A percentile compares a stretch with the other conserved stretches of the same genome.
Evolutionary conservation across 2,113 vertebrate genomes (phyloP).

Genomic region (Pitta sordida): DNA sequence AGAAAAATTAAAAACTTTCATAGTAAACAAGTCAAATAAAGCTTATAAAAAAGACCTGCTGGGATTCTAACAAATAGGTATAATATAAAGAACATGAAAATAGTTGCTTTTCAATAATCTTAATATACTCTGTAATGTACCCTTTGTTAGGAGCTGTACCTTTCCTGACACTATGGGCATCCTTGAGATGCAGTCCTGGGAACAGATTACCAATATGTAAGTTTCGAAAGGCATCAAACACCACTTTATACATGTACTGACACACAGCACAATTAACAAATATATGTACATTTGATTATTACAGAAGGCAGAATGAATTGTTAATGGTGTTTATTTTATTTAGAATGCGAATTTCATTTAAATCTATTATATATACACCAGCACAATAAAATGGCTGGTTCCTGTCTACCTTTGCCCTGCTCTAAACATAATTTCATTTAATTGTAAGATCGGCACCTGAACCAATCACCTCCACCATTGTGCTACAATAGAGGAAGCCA

Average conservation of each 20-base stretch:
- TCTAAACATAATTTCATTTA: not conserved
- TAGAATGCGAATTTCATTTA: not conserved
- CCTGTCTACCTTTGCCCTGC: not conserved
- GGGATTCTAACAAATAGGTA: not conserved
- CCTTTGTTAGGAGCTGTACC: not conserved
- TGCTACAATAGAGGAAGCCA: not conserved
- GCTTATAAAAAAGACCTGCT: conserved; percentile 22
- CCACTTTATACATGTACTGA: not conserved
- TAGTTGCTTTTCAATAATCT: not conserved
- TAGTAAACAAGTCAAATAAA: not conserved
- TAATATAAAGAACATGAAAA: not conserved
- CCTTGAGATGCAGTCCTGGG: not conserved
- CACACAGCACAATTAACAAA: not conserved
- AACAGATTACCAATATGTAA: not conserved
- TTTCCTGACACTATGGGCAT: not conserved
- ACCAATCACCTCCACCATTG: not conserved
- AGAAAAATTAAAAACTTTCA: not conserved
- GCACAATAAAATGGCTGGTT: not conserved
- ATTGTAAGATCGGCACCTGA: not conserved
- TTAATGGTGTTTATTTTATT: too few relatives aligned
- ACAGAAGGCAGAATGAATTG: not conserved
- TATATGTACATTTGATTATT: not conserved
- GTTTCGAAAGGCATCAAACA: not conserved
- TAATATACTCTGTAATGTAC: not conserved
- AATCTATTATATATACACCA: not conserved